Evolutionary conservation across 2,113 vertebrate genomes (phyloP).

Genomic region (Bujurquina vittata): DNA sequence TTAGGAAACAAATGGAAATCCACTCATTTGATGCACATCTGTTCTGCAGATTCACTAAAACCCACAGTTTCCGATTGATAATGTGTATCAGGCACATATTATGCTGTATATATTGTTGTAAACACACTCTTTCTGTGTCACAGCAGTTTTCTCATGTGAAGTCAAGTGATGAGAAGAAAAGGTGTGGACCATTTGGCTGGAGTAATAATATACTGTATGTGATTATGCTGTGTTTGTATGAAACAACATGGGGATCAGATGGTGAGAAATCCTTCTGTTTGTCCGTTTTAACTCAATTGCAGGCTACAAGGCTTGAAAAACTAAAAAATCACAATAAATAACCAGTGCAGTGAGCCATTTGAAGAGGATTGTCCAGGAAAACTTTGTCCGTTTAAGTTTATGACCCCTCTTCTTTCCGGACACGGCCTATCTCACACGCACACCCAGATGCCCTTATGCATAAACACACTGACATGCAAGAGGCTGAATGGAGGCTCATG

Average conservation of each 20-base stretch:
- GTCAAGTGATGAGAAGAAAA: neutral
- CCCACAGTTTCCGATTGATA: conserved; percentile 5
- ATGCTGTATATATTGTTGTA: conserved; percentile 1
- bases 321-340: conserved; percentile 29
- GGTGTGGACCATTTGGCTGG: neutral
- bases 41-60: neutral
- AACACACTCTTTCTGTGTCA: neutral
- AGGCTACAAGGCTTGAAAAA: conserved; percentile 12
- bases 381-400: conserved; percentile 58
- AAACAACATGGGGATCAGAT: neutral
- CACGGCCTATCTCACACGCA: conserved; percentile 19
- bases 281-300: conserved; percentile 5
- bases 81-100: neutral
- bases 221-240: neutral
- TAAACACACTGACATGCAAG: conserved; percentile 12
- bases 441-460: conserved; percentile 9
- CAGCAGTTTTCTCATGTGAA: neutral
- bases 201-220: neutral
- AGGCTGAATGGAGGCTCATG: conserved; percentile 33
- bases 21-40: neutral
- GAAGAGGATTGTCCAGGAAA: conserved; percentile 53
- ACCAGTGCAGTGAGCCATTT: conserved; percentile 20
- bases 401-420: conserved; percentile 50
- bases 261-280: conserved; percentile 8
- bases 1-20: conserved; percentile 5